These are phyloP conservation scores for Lepeophtheirus salmonis DNA, from an alignment of 1,140 invertebrate genomes.

Conservation along the genomic window DNA sequence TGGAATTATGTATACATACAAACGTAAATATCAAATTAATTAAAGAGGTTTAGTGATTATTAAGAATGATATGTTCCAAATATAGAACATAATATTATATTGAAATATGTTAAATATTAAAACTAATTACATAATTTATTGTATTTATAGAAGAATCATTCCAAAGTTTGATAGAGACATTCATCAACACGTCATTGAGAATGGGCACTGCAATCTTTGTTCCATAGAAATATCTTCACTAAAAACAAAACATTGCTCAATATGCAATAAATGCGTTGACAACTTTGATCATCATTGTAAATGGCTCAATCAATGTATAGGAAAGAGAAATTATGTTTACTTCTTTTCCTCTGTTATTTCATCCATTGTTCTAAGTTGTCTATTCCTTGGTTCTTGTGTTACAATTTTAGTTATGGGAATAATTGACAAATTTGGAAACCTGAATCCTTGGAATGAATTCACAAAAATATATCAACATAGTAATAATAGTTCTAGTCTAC, in stretches of 20 bases:
- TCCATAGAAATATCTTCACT: conserved; percentile 50
- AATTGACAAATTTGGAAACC: conserved; percentile 31
- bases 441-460: conserved; percentile 28
- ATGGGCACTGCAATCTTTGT: conserved; percentile 80
- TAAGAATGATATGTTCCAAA: too few species aligned
- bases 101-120: too few species aligned
- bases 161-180: conserved; percentile 66
- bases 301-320: conserved; percentile 93
- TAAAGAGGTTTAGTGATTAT: too few species aligned
- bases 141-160: conserved; percentile 24
- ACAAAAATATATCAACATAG: too few species aligned
- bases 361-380: conserved; percentile 47
- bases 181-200: conserved; percentile 82
- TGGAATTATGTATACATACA: too few species aligned
- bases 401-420: conserved; percentile 43
- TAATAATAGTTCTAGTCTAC: neutral
- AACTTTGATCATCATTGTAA: conserved; percentile 87
- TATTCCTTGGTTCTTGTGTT: conserved; percentile 45
- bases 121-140: too few species aligned
- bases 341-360: conserved; percentile 70
- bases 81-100: too few species aligned
- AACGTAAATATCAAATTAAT: too few species aligned
- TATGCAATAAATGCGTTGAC: conserved; percentile 88
- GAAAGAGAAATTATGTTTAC: conserved; percentile 63
- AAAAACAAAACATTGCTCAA: conserved; percentile 76